phyloP scores from a whole-genome alignment of 2,113 vertebrate genomes.

The Chroicocephalus ridibundus region DNA sequence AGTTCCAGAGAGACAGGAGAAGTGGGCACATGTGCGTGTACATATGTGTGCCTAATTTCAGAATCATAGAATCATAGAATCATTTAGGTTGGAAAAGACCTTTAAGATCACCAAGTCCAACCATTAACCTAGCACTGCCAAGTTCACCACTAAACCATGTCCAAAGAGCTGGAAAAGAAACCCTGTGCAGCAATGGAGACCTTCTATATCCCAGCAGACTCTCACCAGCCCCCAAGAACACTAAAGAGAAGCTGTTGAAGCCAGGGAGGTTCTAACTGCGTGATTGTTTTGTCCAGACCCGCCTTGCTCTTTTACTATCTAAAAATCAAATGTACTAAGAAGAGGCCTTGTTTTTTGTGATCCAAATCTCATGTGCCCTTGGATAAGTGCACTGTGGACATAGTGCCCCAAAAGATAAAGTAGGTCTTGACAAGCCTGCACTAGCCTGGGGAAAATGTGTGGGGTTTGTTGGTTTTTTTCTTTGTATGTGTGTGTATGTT shows the following conservation, averaged over 20 bases:
- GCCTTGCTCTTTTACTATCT: not conserved
- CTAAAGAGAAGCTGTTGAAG: not conserved
- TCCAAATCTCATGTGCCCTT: not conserved
- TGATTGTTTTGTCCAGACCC: not conserved
- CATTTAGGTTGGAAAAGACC: not conserved
- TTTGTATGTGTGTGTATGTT: not conserved
- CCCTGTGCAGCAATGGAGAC: not conserved
- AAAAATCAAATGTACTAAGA: slow-evolving; percentile 13
- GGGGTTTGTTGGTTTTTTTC: too few species aligned
- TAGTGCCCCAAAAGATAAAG: not conserved
- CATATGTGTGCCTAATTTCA: not conserved
- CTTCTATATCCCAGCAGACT: not conserved
- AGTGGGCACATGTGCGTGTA: not conserved
- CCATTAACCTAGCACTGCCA: not conserved
- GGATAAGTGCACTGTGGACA: not conserved
- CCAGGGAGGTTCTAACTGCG: not conserved
- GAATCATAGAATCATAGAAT: not conserved
- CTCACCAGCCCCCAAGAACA: not conserved
- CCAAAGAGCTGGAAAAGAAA: not conserved
- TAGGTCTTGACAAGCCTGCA: not conserved
- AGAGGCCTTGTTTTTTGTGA: not conserved
- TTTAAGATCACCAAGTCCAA: not conserved
- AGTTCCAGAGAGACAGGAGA: not conserved
- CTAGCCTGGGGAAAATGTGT: not conserved
- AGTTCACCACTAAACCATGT: not conserved